phyloP scores from a whole-genome alignment of 2,888 invertebrate genomes.

The Drosophila nigritarsus region DNA sequence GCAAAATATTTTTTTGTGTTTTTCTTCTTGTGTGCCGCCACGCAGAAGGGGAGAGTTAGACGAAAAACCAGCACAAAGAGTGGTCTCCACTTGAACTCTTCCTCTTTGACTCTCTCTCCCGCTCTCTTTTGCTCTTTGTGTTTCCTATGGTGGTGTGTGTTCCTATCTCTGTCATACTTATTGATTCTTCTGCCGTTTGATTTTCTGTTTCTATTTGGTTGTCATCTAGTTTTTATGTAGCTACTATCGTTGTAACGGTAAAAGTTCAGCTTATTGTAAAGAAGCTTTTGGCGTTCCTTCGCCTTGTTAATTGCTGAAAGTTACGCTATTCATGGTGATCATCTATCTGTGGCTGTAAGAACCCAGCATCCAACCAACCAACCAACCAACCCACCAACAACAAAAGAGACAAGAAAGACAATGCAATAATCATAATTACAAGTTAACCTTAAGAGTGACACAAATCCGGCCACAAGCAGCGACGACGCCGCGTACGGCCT shows the following conservation, averaged over 20 bases:
- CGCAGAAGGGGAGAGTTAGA: slow-evolving; percentile 26
- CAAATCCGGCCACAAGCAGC: slow-evolving; percentile 64
- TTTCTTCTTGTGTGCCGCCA: slow-evolving; percentile 11
- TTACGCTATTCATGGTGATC: slow-evolving; percentile 23
- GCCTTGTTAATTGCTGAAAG: slow-evolving; percentile 31
- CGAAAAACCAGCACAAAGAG: slow-evolving; percentile 37
- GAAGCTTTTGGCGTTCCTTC: slow-evolving; percentile 52
- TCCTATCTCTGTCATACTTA: slow-evolving; percentile 8
- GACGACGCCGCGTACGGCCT: slow-evolving; percentile 36
- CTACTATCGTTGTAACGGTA: slow-evolving; percentile 45
- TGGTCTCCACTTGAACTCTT: slow-evolving; percentile 38
- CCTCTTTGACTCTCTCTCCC: slow-evolving; percentile 22
- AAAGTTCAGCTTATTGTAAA: slow-evolving; percentile 30
- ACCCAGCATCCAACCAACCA: slow-evolving; percentile 42
- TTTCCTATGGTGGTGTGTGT: background rate
- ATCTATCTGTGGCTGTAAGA: slow-evolving; percentile 38
- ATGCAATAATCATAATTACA: slow-evolving; percentile 75
- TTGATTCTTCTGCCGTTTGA: slow-evolving; percentile 10
- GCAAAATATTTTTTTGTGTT: slow-evolving; percentile 26
- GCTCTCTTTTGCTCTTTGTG: slow-evolving; percentile 16
- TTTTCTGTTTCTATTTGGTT: slow-evolving; percentile 31
- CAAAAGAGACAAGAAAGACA: slow-evolving; percentile 44
- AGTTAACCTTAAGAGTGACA: slow-evolving; percentile 81
- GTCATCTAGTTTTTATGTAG: slow-evolving; percentile 40
- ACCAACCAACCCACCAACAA: background rate